Percentiles rank a stretch among this genome's conserved stretches.
Evolutionary conservation across 2,113 vertebrate genomes (phyloP).

Genomic region (Callorhinus ursinus): DNA sequence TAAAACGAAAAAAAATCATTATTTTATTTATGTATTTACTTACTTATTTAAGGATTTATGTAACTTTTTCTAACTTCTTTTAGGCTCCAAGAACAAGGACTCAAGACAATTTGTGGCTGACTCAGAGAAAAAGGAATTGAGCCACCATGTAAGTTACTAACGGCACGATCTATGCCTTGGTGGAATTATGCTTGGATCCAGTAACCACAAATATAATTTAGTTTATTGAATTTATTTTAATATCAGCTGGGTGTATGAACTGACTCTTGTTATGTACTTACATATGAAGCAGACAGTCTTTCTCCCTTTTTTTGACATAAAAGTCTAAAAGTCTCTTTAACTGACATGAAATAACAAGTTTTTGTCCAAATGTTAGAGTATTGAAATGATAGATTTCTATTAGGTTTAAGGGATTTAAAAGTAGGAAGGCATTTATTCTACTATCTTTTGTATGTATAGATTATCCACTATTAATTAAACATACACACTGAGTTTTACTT

Average conservation of each 20-base stretch:
- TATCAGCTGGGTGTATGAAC: background rate
- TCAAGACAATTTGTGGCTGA: background rate
- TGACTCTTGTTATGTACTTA: background rate
- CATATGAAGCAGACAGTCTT: background rate
- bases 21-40: background rate
- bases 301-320: background rate
- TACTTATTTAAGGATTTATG: background rate
- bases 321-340: background rate
- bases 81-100: background rate
- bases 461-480: background rate
- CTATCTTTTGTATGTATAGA: background rate
- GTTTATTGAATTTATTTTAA: slow-evolving; percentile 27
- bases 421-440: background rate
- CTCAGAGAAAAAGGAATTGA: background rate
- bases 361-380: background rate
- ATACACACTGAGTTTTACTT: background rate
- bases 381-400: background rate
- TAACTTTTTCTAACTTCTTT: background rate
- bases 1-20: background rate
- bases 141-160: background rate
- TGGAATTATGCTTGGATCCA: background rate
- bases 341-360: background rate
- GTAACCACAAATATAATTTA: slow-evolving; percentile 14
- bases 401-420: background rate
- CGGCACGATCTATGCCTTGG: background rate